A percentile compares a stretch with the other conserved stretches of the same genome.
Evolutionary conservation across 92 coral and sea anemone species (phyloP).

Genomic region (Umimayanthus kanabou): DNA sequence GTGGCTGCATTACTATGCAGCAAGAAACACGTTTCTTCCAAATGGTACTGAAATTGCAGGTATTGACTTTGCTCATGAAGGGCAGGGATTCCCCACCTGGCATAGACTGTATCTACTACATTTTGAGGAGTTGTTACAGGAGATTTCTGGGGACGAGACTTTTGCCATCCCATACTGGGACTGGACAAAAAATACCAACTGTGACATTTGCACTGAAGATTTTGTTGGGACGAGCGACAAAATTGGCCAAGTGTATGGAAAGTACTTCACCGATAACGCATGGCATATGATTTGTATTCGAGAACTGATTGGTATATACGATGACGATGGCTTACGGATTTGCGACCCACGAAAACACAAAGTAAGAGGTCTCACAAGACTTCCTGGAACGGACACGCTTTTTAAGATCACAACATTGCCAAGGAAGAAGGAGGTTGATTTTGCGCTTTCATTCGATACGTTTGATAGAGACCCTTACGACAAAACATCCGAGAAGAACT

Average conservation of each 20-base stretch:
- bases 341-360: slow-evolving; percentile 7
- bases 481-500: slow-evolving; percentile 47
- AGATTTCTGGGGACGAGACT: slow-evolving; percentile 41
- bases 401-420: slow-evolving; percentile 42
- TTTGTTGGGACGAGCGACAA: slow-evolving; percentile 16
- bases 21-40: slow-evolving; percentile 7
- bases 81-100: slow-evolving; percentile 80
- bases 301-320: neutral
- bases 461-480: slow-evolving; percentile 51
- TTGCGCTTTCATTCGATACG: slow-evolving; percentile 56
- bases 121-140: slow-evolving; percentile 64
- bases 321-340: neutral
- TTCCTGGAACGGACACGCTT: neutral
- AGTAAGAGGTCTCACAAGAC: neutral
- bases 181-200: slow-evolving; percentile 35
- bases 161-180: slow-evolving; percentile 64
- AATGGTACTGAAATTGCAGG: neutral
- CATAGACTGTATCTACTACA: slow-evolving; percentile 66
- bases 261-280: slow-evolving; percentile 32
- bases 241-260: slow-evolving; percentile 43
- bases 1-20: slow-evolving; percentile 75
- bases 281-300: slow-evolving; percentile 47
- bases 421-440: slow-evolving; percentile 57
- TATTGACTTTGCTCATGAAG: slow-evolving; percentile 73
- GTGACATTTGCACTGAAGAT: slow-evolving; percentile 33